Conservation (phyloP, 2,888 invertebrate genomes). For the Zhuqinia jingwanae region DNA sequence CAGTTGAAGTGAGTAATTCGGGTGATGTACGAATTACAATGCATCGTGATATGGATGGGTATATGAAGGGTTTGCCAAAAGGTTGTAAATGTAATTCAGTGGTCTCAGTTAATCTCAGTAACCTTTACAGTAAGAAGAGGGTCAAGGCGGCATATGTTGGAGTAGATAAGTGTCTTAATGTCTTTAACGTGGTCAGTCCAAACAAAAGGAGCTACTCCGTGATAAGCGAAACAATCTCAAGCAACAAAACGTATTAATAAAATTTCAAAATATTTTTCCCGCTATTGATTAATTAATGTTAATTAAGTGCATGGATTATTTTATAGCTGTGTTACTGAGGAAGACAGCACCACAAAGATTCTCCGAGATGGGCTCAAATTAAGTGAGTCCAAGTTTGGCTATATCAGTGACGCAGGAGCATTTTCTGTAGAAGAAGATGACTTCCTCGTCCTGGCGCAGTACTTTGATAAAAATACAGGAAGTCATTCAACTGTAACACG, state of each 20-base stretch:
- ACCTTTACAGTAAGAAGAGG: not conserved
- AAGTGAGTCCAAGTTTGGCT: constrained; percentile 61
- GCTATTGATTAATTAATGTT: too few relatives aligned
- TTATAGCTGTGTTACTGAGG: constrained; percentile 36
- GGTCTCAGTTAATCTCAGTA: constrained; percentile 54
- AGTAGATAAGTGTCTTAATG: constrained; percentile 64
- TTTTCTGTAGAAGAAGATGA: constrained; percentile 68
- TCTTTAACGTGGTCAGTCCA: constrained; percentile 61
- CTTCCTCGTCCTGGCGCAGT: constrained; percentile 74
- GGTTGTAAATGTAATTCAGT: constrained; percentile 73
- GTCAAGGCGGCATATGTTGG: constrained; percentile 9
- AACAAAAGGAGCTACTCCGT: constrained; percentile 61
- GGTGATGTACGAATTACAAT: constrained; percentile 57
- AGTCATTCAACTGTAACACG: constrained; percentile 60
- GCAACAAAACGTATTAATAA: constrained; percentile 72
- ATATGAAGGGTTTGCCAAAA: constrained; percentile 56
- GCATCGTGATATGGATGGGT: constrained; percentile 37
- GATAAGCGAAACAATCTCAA: constrained; percentile 68
- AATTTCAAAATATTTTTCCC: not conserved
- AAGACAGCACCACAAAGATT: constrained; percentile 44
- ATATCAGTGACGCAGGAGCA: constrained; percentile 73
- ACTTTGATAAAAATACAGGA: constrained; percentile 62
- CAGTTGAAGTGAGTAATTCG: constrained; percentile 19
- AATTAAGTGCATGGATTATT: too few relatives aligned
- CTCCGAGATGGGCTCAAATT: not conserved